Evolutionary conservation across 2,113 vertebrate species (phyloP).

Genomic region (Chrysemys picta): DNA sequence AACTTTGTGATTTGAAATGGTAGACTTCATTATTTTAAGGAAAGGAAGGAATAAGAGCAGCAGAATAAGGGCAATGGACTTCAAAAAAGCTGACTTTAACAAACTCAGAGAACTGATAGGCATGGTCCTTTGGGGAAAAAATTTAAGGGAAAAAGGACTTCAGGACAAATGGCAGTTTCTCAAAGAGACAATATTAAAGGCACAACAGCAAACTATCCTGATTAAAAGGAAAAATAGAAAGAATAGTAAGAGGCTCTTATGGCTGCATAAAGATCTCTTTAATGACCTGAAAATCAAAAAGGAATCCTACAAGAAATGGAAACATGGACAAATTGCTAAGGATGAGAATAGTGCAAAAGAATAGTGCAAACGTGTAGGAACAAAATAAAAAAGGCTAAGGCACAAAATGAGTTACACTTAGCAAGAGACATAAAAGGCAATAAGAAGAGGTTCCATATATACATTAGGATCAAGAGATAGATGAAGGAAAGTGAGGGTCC

Average conservation of each 20-base stretch:
- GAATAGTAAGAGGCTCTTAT: not conserved
- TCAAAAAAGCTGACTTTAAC: not conserved
- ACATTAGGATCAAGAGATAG: not conserved
- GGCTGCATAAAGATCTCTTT: not conserved
- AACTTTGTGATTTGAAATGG: not conserved
- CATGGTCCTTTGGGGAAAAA: not conserved
- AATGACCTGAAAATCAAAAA: not conserved
- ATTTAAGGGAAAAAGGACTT: not conserved
- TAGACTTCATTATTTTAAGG: not conserved
- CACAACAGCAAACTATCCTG: not conserved
- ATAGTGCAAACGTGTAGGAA: not conserved
- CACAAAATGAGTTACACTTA: not conserved
- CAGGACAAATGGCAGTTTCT: not conserved
- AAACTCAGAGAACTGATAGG: too few species aligned
- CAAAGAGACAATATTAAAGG: not conserved
- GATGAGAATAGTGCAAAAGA: not conserved
- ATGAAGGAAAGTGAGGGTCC: not conserved
- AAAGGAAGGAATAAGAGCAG: not conserved
- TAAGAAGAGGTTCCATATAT: not conserved
- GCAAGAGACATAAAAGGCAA: not conserved
- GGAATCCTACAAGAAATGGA: not conserved
- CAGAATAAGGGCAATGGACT: not conserved
- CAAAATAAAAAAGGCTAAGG: not conserved
- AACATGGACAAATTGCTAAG: not conserved
- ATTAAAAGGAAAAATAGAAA: not conserved